Evolutionary conservation across 2,888 invertebrate genomes (phyloP).

Genomic region (Cylloceria caligata): DNA sequence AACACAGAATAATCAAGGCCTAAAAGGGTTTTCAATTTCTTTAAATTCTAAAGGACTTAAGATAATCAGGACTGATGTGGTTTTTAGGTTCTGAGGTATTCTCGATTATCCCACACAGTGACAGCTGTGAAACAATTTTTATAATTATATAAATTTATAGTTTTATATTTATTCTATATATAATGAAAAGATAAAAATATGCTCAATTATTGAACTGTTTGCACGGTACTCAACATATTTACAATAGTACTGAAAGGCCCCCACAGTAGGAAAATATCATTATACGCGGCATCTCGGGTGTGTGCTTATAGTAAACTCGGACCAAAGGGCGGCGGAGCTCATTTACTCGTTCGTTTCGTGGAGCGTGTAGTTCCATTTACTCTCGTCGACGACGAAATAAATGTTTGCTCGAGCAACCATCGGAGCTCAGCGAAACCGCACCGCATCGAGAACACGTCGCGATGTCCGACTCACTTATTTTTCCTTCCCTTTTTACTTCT

Average conservation of each 20-base stretch:
- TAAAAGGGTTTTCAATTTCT: too few species aligned
- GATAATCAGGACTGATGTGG: too few species aligned
- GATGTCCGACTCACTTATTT: conserved; percentile 19
- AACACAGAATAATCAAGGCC: too few species aligned
- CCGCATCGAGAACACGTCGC: conserved; percentile 21
- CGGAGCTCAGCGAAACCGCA: conserved; percentile 24
- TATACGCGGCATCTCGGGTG: conserved; percentile 1
- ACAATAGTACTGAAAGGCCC: neutral
- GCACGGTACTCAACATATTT: conserved; percentile 5
- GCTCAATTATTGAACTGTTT: neutral
- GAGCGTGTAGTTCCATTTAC: conserved; percentile 50
- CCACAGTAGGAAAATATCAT: conserved; percentile 5
- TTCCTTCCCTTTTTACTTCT: conserved; percentile 22
- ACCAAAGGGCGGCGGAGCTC: conserved; percentile 40
- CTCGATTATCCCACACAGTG: too few species aligned
- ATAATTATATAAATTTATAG: too few species aligned
- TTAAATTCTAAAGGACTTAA: too few species aligned
- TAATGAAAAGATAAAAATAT: neutral
- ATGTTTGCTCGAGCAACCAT: conserved; percentile 60
- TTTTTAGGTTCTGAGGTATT: too few species aligned
- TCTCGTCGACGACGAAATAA: conserved; percentile 55
- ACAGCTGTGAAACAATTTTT: too few species aligned
- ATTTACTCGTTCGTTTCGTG: conserved; percentile 22
- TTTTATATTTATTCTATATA: too few species aligned
- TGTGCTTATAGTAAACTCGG: conserved; percentile 55